phyloP scores from a whole-genome alignment of 2,797 vertebrate genomes.

The Gymnothorax reevesii region DNA sequence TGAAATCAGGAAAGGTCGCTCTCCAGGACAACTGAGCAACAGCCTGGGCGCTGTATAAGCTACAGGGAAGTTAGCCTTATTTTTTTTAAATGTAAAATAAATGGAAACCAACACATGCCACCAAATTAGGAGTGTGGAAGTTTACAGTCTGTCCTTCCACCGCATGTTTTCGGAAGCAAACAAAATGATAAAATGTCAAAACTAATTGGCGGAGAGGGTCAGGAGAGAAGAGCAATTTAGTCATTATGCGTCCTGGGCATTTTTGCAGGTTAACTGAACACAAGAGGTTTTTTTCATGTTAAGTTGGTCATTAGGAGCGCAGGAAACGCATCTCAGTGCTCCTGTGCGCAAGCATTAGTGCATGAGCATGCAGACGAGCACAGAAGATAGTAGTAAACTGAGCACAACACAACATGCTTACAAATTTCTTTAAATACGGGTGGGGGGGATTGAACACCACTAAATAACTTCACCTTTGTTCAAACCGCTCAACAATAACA shows the following conservation, averaged over 20 bases:
- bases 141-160: slow-evolving; percentile 41
- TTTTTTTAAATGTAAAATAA: slow-evolving; percentile 44
- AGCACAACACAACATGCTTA: not conserved
- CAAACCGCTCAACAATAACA: slow-evolving; percentile 23
- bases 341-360: not conserved
- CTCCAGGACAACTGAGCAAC: slow-evolving; percentile 20
- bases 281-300: slow-evolving; percentile 33
- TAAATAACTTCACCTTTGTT: slow-evolving; percentile 24
- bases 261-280: slow-evolving; percentile 24
- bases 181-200: slow-evolving; percentile 48
- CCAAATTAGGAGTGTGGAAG: slow-evolving; percentile 43
- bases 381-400: not conserved
- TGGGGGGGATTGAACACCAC: not conserved
- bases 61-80: slow-evolving; percentile 15
- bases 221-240: slow-evolving; percentile 30
- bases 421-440: slow-evolving; percentile 10
- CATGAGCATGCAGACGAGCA: not conserved
- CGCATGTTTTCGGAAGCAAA: slow-evolving; percentile 38
- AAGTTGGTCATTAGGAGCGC: slow-evolving; percentile 33
- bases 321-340: slow-evolving; percentile 25
- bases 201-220: not conserved
- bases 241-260: slow-evolving; percentile 37
- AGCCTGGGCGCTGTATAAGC: slow-evolving; percentile 36
- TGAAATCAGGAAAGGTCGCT: slow-evolving; percentile 39
- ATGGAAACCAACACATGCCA: slow-evolving; percentile 49